phyloP scores from a whole-genome alignment of 1,140 invertebrate genomes.

The Trachelipus rathkii region DNA sequence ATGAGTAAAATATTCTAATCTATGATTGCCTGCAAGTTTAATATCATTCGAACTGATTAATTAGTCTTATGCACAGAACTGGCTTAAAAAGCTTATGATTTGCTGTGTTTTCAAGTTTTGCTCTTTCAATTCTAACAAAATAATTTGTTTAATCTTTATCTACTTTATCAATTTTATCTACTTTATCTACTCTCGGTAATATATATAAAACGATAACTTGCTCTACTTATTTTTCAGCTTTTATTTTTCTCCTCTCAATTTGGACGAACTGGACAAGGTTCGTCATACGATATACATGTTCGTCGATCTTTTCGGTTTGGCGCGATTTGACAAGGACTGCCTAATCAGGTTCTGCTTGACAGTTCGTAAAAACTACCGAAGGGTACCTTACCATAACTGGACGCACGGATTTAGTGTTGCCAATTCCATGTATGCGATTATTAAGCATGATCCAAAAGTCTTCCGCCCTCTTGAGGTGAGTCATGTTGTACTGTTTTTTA shows the following conservation, averaged over 20 bases:
- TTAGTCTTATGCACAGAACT: too few relatives aligned
- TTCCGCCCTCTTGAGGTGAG: slow-evolving; percentile 62
- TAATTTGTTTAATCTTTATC: too few relatives aligned
- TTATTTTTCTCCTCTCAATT: too few relatives aligned
- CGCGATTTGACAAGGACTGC: slow-evolving; percentile 59
- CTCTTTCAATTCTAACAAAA: too few relatives aligned
- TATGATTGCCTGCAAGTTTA: too few relatives aligned
- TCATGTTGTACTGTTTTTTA: background rate
- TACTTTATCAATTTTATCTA: too few relatives aligned
- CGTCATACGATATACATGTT: slow-evolving; percentile 72
- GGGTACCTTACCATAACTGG: slow-evolving; percentile 80
- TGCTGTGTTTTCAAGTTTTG: too few relatives aligned
- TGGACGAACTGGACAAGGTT: slow-evolving; percentile 51
- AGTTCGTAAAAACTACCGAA: slow-evolving; percentile 75
- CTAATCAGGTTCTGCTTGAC: slow-evolving; percentile 71
- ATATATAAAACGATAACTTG: too few relatives aligned
- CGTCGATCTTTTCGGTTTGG: slow-evolving; percentile 63
- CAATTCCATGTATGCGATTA: slow-evolving; percentile 72
- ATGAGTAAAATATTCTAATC: too few relatives aligned
- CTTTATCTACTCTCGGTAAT: too few relatives aligned
- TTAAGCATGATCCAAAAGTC: slow-evolving; percentile 58
- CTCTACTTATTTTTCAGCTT: background rate
- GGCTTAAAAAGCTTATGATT: too few relatives aligned
- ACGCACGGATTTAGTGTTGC: slow-evolving; percentile 79
- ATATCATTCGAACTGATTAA: too few relatives aligned